A percentile compares a stretch with the other conserved stretches of the same genome.
These are phyloP conservation scores for Podarcis lilfordi DNA, from an alignment of 2,797 vertebrate species.

Conservation along the genomic window DNA sequence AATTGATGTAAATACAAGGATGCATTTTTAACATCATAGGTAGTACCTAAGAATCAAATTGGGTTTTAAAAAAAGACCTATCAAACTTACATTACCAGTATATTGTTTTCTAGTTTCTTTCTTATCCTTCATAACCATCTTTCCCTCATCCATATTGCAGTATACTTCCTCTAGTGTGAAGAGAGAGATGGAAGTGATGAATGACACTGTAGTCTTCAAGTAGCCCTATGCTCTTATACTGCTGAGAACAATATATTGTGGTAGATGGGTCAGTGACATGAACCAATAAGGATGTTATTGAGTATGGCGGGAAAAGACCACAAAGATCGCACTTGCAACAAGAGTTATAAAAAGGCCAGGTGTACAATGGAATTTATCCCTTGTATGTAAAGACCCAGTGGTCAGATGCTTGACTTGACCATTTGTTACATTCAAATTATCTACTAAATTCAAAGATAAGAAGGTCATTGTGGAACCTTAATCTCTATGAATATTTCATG, in stretches of 20 bases:
- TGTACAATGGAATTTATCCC: not conserved
- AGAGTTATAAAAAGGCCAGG: constrained; percentile 1
- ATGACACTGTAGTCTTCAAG: not conserved
- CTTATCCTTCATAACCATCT: not conserved
- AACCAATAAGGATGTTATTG: not conserved
- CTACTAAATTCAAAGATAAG: not conserved
- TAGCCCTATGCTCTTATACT: not conserved
- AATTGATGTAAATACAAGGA: too few relatives aligned
- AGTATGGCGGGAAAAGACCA: not conserved
- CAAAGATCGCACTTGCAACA: not conserved
- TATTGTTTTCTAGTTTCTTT: not conserved
- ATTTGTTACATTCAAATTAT: not conserved
- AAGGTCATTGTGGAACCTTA: too few relatives aligned
- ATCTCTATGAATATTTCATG: not conserved
- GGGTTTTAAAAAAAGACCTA: not conserved
- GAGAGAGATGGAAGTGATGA: not conserved
- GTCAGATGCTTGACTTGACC: not conserved
- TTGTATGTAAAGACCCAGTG: not conserved
- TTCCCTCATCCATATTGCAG: not conserved
- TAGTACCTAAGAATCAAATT: not conserved
- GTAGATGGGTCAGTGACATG: not conserved
- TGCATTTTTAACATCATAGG: not conserved
- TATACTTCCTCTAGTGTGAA: not conserved
- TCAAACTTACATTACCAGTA: not conserved
- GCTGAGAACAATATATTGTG: not conserved